phyloP scores from a whole-genome alignment of 37 sponge, comb jelly and placozoan genomes.

The Axinella damicornis region DNA sequence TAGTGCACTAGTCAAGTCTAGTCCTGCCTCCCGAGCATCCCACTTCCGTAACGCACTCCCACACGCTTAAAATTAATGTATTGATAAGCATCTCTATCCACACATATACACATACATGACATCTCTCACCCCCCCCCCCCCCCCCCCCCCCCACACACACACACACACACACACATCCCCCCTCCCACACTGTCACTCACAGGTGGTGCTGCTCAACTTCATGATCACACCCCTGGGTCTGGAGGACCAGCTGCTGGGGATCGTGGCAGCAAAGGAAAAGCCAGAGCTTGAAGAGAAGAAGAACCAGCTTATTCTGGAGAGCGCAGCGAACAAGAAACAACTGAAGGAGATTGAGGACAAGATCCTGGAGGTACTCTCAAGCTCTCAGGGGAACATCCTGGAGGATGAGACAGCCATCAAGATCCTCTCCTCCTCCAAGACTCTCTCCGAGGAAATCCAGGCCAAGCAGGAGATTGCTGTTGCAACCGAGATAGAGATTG shows the following conservation, averaged over 20 bases:
- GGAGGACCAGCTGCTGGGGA: slow-evolving; percentile 97
- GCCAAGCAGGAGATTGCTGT: slow-evolving; percentile 97
- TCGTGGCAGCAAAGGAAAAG: slow-evolving; percentile 98
- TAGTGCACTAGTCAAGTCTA: too few species aligned
- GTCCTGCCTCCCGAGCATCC: too few species aligned
- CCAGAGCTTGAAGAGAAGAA: slow-evolving; percentile 98
- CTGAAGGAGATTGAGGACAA: slow-evolving; percentile 98
- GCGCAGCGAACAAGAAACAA: slow-evolving; percentile 96
- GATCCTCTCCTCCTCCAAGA: slow-evolving; percentile 94
- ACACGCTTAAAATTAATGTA: too few species aligned
- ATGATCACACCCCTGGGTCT: slow-evolving; percentile 99
- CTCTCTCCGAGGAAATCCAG: slow-evolving; percentile 91
- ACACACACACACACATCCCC: slow-evolving; percentile 25
- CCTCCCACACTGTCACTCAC: neutral
- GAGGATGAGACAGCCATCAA: slow-evolving; percentile 98
- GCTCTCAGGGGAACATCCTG: slow-evolving; percentile 94
- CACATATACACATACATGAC: neutral
- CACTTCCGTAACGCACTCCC: too few species aligned
- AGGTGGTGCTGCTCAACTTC: slow-evolving; percentile 96
- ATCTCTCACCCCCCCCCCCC: slow-evolving; percentile 18
- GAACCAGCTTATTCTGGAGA: slow-evolving; percentile 95
- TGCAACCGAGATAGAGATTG: slow-evolving; percentile 95
- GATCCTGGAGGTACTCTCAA: slow-evolving; percentile 95
- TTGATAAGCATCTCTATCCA: neutral
- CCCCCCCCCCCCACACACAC: slow-evolving; percentile 34